Evolutionary conservation across 1,140 invertebrate genomes (phyloP).

Genomic region (Sitophilus oryzae): DNA sequence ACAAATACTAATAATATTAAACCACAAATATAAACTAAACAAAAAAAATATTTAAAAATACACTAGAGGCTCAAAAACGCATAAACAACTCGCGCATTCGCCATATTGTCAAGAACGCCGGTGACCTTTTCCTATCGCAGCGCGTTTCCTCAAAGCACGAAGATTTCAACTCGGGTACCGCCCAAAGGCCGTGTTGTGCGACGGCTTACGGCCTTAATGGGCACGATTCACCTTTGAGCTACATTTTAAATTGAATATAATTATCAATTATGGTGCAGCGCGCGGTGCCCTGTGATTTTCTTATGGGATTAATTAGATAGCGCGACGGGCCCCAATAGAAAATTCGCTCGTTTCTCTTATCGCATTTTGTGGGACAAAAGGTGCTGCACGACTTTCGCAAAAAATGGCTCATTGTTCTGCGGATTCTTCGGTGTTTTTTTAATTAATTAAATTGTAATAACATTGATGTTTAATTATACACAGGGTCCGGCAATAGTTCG

Average conservation of each 20-base stretch:
- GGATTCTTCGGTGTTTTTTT: too few species aligned
- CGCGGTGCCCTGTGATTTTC: slow-evolving; percentile 13
- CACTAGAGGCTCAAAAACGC: too few species aligned
- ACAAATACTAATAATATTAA: too few species aligned
- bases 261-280: slow-evolving; percentile 20
- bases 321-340: not conserved
- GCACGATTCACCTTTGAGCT: slow-evolving; percentile 20
- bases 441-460: too few species aligned
- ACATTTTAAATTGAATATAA: slow-evolving; percentile 22
- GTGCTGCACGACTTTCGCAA: too few species aligned
- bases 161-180: slow-evolving; percentile 11
- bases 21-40: too few species aligned
- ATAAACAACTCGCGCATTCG: too few species aligned
- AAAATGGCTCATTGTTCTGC: too few species aligned
- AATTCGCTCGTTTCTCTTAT: not conserved
- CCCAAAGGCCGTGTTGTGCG: slow-evolving; percentile 6
- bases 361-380: too few species aligned
- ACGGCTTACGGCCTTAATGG: slow-evolving; percentile 10
- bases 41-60: too few species aligned
- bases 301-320: slow-evolving; percentile 16
- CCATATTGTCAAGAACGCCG: not conserved
- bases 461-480: too few species aligned
- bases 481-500: too few species aligned
- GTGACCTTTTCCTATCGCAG: not conserved
- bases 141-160: not conserved